These are phyloP conservation scores for Lepus oiostolus DNA, from an alignment of 2,797 vertebrate species.

Conservation along the genomic window DNA sequence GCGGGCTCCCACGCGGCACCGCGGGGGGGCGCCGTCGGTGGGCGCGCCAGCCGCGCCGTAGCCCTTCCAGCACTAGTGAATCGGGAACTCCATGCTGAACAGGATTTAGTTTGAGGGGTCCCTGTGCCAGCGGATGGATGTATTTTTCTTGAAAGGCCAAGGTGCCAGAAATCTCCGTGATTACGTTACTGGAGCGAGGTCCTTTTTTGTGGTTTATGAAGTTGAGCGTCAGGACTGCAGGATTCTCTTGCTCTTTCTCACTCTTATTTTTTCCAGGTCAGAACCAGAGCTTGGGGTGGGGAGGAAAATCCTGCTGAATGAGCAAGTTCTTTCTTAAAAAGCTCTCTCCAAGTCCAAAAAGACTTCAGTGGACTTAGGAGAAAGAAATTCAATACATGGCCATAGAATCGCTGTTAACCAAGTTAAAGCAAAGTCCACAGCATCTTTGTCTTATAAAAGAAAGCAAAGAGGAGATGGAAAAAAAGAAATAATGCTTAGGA, in stretches of 20 bases:
- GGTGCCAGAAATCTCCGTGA: constrained; percentile 88
- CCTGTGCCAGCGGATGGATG: constrained; percentile 87
- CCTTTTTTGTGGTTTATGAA: constrained; percentile 89
- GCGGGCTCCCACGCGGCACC: constrained; percentile 83
- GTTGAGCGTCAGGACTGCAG: constrained; percentile 88
- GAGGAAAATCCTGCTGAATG: constrained; percentile 88
- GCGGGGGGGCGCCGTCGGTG: constrained; percentile 83
- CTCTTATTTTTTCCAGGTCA: constrained; percentile 87
- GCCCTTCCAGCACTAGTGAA: constrained; percentile 86
- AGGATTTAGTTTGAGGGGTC: constrained; percentile 86
- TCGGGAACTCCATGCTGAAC: constrained; percentile 88
- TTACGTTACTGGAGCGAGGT: constrained; percentile 89
- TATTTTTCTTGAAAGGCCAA: constrained; percentile 89
- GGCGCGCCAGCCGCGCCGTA: constrained; percentile 81
- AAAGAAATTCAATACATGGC: constrained; percentile 77
- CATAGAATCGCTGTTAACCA: constrained; percentile 63
- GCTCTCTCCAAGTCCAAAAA: constrained; percentile 86
- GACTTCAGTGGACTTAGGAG: constrained; percentile 83
- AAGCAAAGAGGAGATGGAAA: constrained; percentile 82
- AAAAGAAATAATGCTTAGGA: constrained; percentile 74
- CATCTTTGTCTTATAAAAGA: constrained; percentile 85
- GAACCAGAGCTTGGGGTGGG: constrained; percentile 85
- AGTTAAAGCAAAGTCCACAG: constrained; percentile 78
- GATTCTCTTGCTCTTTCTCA: constrained; percentile 81
- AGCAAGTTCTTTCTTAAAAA: constrained; percentile 91